These are phyloP conservation scores for Chloroclysta siterata DNA, from an alignment of 2,888 invertebrate species.

Conservation along the genomic window DNA sequence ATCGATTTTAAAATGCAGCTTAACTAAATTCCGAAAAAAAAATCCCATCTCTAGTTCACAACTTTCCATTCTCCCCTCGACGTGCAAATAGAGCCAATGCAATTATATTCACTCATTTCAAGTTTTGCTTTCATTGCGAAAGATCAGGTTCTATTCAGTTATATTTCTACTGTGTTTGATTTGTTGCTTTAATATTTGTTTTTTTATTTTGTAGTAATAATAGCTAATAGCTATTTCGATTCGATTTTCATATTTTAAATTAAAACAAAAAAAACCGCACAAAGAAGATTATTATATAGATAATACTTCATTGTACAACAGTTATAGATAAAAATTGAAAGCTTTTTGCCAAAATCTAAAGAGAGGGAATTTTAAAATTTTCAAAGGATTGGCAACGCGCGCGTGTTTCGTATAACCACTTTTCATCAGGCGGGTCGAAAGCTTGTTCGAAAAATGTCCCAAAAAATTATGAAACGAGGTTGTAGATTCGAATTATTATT, in stretches of 20 bases:
- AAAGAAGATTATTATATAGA: too few species aligned
- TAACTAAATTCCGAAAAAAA: not conserved
- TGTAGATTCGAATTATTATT: not conserved
- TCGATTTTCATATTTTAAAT: not conserved
- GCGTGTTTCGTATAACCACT: too few species aligned
- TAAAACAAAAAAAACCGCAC: too few species aligned
- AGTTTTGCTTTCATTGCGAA: conserved; percentile 15
- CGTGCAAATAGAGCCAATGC: conserved; percentile 22
- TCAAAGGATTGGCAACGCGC: too few species aligned
- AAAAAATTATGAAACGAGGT: too few species aligned
- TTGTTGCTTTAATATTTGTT: not conserved
- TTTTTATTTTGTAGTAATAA: too few species aligned
- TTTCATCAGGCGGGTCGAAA: too few species aligned
- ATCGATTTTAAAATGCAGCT: not conserved
- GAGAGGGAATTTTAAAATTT: too few species aligned
- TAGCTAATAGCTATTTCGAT: not conserved
- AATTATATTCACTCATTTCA: conserved; percentile 20
- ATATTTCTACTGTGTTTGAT: not conserved
- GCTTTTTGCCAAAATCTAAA: not conserved
- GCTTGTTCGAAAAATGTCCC: too few species aligned
- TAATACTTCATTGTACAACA: too few species aligned
- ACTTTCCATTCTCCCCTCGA: conserved; percentile 10
- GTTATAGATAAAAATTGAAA: not conserved
- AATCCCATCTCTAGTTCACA: conserved; percentile 14
- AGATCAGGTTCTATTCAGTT: conserved; percentile 10